phyloP scores from a whole-genome alignment of 2,797 vertebrate genomes.

The Pteropus rufus region DNA sequence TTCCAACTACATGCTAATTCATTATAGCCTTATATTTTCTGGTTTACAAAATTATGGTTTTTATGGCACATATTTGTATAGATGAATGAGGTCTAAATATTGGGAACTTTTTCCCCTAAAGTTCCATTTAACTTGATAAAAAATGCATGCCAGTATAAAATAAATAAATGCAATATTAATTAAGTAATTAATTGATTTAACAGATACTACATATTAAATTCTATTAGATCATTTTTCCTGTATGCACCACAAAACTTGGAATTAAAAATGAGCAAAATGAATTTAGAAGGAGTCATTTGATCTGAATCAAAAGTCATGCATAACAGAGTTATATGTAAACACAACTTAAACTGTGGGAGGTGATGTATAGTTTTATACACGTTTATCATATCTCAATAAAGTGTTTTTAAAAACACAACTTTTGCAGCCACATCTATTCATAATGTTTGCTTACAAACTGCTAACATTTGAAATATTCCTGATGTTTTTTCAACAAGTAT shows the following conservation, averaged over 20 bases:
- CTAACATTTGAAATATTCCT: neutral
- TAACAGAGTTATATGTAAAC: neutral
- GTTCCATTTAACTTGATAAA: neutral
- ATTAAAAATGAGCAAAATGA: neutral
- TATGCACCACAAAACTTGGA: neutral
- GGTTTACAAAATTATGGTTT: neutral
- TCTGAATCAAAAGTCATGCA: neutral
- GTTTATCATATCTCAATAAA: neutral
- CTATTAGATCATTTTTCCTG: neutral
- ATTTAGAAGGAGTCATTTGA: neutral
- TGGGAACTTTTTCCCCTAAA: neutral
- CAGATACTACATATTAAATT: neutral
- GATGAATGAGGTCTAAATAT: neutral
- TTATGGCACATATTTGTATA: neutral
- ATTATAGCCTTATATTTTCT: neutral
- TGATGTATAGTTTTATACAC: neutral
- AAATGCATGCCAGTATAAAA: neutral
- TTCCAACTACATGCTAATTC: neutral
- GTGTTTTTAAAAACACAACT: neutral
- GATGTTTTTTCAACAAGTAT: neutral
- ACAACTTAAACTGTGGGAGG: neutral
- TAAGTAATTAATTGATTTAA: neutral
- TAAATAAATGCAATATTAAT: neutral
- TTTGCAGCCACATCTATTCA: neutral
- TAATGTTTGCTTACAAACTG: neutral